Evolutionary conservation across 2,113 vertebrate genomes (phyloP).

Genomic region (Hippopotamus amphibius): DNA sequence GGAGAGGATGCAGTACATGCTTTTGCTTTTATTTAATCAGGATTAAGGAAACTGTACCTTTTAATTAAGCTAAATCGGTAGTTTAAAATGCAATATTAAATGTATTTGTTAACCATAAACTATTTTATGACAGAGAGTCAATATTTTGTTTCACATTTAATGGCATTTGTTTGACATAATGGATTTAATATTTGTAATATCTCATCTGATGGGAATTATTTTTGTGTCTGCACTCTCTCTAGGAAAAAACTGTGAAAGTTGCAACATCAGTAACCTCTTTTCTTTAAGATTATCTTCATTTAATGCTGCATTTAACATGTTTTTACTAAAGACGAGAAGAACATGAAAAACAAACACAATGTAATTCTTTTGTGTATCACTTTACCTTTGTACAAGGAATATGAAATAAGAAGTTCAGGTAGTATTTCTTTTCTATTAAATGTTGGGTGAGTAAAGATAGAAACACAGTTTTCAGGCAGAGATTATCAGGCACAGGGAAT

Average conservation of each 20-base stretch:
- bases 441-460: background rate
- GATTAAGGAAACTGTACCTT: background rate
- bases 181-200: slow-evolving; percentile 8
- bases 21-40: slow-evolving; percentile 1
- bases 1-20: background rate
- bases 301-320: background rate
- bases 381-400: background rate
- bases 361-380: background rate
- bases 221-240: background rate
- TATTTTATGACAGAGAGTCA: background rate
- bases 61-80: slow-evolving; percentile 23
- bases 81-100: background rate
- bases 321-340: background rate
- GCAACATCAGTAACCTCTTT: background rate
- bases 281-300: background rate
- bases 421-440: background rate
- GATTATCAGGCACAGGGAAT: background rate
- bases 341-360: background rate
- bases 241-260: background rate
- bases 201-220: background rate
- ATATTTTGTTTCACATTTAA: slow-evolving; percentile 35
- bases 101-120: background rate
- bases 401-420: background rate
- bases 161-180: background rate
- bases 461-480: background rate